Evolutionary conservation across 2,113 vertebrate species (phyloP), one percentile per base, ranked within the genome.

Genomic region (Petrocephalus microphthalmus): DNA sequence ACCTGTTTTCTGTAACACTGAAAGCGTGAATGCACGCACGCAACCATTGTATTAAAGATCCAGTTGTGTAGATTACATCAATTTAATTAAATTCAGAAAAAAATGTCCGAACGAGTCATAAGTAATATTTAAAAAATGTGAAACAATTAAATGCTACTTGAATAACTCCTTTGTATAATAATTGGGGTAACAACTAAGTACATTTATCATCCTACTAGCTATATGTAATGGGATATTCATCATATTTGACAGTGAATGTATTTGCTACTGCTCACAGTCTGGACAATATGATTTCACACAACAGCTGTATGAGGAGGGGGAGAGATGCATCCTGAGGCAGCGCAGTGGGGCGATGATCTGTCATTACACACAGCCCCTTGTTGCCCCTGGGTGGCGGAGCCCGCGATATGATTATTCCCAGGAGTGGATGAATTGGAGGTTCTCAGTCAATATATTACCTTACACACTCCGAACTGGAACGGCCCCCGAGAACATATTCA

Each of bases 361-460:
- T 94, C 94, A 95, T 95, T 95, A 95, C 92, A 90, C 93, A 92
- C 91, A 90, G 91, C 93, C 93, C 95, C 93, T 91, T 22, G 90
- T 88, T 92, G 93, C 90, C 91, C 87, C 91, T 89, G 91, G 78
- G 88, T 90, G 37, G 88, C 83, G 83, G 82, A 53, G 54, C 88
- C 57, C 25, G 86, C 81, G 86, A 88, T 53, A 71, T 78, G 88
- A 93, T 93, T 93, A 91, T 89, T 95, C 95, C 94, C 94, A 94
- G 91, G 91, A 94, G 95, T 93, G 93, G 91, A 57, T 91, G 90
- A 90, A 94, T 90, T 84, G 92, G 92, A 95, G 93, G 91, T 93
- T 94, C 93, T 95, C 94, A 94, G 91, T 95, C 92, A 93, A 95
- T 95, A 94, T 96, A 95, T 96, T 85, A 94, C 91, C 90, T 90